phyloP scores from a whole-genome alignment of 2,888 invertebrate species.

The Eulithis prunata region DNA sequence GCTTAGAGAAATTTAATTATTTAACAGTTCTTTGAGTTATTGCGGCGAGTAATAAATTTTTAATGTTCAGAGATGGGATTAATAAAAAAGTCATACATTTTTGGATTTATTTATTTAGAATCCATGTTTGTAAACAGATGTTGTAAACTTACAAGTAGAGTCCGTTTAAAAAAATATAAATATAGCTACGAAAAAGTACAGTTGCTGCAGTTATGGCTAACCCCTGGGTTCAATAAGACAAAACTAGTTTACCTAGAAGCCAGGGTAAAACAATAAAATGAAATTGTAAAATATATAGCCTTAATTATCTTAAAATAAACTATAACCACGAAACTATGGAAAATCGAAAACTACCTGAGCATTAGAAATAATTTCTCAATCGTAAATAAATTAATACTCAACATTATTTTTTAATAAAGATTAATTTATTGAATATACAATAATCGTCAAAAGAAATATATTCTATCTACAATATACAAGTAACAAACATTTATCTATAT shows the following conservation, averaged over 20 bases:
- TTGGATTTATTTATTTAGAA: conserved; percentile 82
- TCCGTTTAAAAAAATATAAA: conserved; percentile 81
- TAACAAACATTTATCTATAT: conserved; percentile 84
- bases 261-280: conserved; percentile 52
- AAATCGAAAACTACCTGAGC: conserved; percentile 71
- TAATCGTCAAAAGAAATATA: conserved; percentile 80
- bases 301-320: conserved; percentile 65
- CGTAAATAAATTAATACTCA: conserved; percentile 75
- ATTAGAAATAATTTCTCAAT: conserved; percentile 65
- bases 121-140: conserved; percentile 79
- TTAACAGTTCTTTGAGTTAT: conserved; percentile 1
- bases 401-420: conserved; percentile 72
- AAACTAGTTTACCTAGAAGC: conserved; percentile 4
- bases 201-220: conserved; percentile 69
- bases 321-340: conserved; percentile 57
- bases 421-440: conserved; percentile 76
- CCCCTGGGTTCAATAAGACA: neutral
- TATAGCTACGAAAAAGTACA: conserved; percentile 78
- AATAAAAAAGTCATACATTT: conserved; percentile 40
- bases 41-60: neutral
- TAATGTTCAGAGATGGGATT: conserved; percentile 3
- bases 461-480: conserved; percentile 84
- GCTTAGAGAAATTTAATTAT: conserved; percentile 8
- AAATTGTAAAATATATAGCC: conserved; percentile 60
- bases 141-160: conserved; percentile 79